phyloP scores from a whole-genome alignment of 2,113 vertebrate genomes.

The Macrotis lagotis region DNA sequence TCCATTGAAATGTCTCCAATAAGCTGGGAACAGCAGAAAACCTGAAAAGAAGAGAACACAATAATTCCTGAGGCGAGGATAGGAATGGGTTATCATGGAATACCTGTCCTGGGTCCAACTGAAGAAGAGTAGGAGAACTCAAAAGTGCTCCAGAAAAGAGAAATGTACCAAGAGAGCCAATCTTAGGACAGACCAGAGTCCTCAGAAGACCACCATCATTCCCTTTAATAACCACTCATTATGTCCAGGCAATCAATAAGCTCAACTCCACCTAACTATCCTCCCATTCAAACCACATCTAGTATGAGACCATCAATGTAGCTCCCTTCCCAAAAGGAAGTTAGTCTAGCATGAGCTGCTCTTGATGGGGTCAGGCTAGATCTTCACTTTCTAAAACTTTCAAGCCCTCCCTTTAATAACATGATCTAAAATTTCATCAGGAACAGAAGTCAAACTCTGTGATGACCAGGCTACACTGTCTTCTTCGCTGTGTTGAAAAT shows the following conservation, averaged over 20 bases:
- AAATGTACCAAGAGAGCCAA: no score
- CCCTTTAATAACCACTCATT: no score
- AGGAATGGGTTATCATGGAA: no score
- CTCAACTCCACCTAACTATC: neutral
- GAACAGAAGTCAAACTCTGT: neutral
- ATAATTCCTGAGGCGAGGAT: no score
- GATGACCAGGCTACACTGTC: neutral
- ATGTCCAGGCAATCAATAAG: neutral
- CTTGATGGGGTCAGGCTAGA: neutral
- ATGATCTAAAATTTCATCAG: neutral
- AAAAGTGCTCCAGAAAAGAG: no score
- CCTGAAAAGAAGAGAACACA: no score
- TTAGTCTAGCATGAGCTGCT: neutral
- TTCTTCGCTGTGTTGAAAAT: neutral
- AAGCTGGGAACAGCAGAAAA: no score
- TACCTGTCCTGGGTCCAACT: no score
- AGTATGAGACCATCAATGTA: neutral
- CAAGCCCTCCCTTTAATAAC: neutral
- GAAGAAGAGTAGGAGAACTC: no score
- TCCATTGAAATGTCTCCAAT: no score
- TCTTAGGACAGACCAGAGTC: no score
- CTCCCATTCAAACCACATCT: neutral
- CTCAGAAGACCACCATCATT: no score
- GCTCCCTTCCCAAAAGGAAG: neutral
- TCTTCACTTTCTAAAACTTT: neutral